These are phyloP conservation scores for Catajapyx aquilonaris DNA, from an alignment of 1,140 invertebrate genomes.

Conservation along the genomic window DNA sequence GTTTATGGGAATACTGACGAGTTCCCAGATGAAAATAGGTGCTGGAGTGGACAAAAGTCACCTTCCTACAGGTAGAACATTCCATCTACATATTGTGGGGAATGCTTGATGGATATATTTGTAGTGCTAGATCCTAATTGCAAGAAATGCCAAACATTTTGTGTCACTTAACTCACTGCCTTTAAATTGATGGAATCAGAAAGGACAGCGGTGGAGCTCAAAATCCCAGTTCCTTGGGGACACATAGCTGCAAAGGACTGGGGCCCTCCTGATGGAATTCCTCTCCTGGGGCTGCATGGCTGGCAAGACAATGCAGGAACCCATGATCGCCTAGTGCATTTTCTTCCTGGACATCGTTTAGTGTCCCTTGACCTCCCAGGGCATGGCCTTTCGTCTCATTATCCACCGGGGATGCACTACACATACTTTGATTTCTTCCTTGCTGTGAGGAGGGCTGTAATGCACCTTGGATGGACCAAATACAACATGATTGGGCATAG, in stretches of 20 bases:
- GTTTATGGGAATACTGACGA: no score
- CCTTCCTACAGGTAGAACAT: no score
- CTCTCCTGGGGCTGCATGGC: conserved; percentile 39
- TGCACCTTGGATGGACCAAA: conserved; percentile 39
- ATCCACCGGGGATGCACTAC: conserved; percentile 34
- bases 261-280: conserved; percentile 27
- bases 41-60: no score
- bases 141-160: no score
- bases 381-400: conserved; percentile 40
- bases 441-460: conserved; percentile 23
- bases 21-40: no score
- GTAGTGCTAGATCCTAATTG: no score
- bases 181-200: no score
- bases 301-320: conserved; percentile 35
- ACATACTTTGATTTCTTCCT: conserved; percentile 26
- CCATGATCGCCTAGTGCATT: conserved; percentile 36
- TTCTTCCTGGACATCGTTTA: conserved; percentile 30
- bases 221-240: conserved; percentile 41
- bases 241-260: conserved; percentile 40
- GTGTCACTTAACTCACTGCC: no score
- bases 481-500: conserved; percentile 35
- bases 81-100: no score
- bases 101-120: no score
- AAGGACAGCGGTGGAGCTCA: conserved; percentile 31
- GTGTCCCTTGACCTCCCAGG: conserved; percentile 43